Base-by-base conservation (phyloP, 2,113 vertebrate genomes). In the Cairina moschata region DNA sequence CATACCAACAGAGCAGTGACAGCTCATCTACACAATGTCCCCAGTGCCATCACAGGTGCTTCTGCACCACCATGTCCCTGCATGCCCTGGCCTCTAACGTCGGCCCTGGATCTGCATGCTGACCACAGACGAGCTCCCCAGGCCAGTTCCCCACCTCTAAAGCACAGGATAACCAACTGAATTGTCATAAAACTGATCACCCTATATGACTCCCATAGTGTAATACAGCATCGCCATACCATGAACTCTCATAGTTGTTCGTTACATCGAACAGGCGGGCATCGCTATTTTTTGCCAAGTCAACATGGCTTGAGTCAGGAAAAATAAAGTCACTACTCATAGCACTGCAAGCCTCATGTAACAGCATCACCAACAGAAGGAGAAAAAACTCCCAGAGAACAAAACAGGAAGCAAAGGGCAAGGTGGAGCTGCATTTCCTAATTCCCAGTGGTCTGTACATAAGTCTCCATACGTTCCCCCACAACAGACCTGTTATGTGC, bases 41-140 rank as follows among this genome's bases (percentile, higher is more conserved):
- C 16, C 28, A 28, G 58, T 20, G 32, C 17, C 46, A 58, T 26
- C 63, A 34, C 3, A 31, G 68, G 86, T 48, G n/a, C 8, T 59
- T 65, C 50, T 38, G 16, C 1, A 1, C 31, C 2, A 0, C 32
- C 2, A 0, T 29, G 11, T n/a, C 34, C 52, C 25, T 59, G 16
- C 3, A 0, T 40, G 40, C 36, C 62, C 16, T 58, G 34, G 9
- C 11, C 55, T 22, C 50, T n/a, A 16, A 11, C 31, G 4, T 26
- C 16, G 3, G 16, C 42, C 22, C 50, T 50, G 56, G 16, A 31
- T 22, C 52, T 55, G n/a, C 7, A 6, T 38, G 34, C 7, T 38
- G 31, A 72, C 52, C 29, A 28, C 73, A 71, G 38, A 32, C 1
- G 31, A 58, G 59, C 6, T 86, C 46, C 16, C 62, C 0, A 0